Evolutionary conservation across 2,888 invertebrate species (phyloP).

Genomic region (Timandra comae): DNA sequence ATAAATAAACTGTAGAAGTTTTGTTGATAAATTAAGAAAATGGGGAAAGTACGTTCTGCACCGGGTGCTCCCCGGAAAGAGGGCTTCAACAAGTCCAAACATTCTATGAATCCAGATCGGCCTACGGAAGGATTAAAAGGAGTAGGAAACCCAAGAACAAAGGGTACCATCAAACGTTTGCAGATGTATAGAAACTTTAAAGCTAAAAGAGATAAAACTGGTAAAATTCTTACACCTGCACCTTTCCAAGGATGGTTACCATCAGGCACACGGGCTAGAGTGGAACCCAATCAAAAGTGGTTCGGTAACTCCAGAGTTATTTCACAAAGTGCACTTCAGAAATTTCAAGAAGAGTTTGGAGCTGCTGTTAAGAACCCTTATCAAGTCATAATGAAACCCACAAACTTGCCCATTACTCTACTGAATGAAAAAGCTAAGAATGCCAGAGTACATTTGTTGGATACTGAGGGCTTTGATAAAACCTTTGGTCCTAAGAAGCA

Average conservation of each 20-base stretch:
- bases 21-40: constrained; percentile 36
- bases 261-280: constrained; percentile 93
- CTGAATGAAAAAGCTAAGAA: constrained; percentile 94
- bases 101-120: constrained; percentile 97
- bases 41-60: constrained; percentile 86
- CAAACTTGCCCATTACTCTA: constrained; percentile 94
- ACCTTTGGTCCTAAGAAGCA: constrained; percentile 97
- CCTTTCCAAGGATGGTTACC: constrained; percentile 95
- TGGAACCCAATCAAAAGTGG: constrained; percentile 99
- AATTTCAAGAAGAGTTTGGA: constrained; percentile 95
- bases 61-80: constrained; percentile 87
- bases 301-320: constrained; percentile 99
- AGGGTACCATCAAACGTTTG: constrained; percentile 95
- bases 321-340: constrained; percentile 91
- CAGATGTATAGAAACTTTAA: constrained; percentile 99
- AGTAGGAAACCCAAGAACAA: constrained; percentile 89
- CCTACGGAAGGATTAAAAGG: constrained; percentile 86
- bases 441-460: constrained; percentile 94
- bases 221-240: constrained; percentile 95
- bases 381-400: constrained; percentile 97
- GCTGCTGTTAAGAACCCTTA: constrained; percentile 97
- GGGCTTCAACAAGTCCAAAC: constrained; percentile 89
- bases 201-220: constrained; percentile 90
- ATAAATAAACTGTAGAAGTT: no score
- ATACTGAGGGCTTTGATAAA: constrained; percentile 94